These are phyloP conservation scores for Cyprinella venusta DNA, from an alignment of 2,797 vertebrate species.

Conservation along the genomic window DNA sequence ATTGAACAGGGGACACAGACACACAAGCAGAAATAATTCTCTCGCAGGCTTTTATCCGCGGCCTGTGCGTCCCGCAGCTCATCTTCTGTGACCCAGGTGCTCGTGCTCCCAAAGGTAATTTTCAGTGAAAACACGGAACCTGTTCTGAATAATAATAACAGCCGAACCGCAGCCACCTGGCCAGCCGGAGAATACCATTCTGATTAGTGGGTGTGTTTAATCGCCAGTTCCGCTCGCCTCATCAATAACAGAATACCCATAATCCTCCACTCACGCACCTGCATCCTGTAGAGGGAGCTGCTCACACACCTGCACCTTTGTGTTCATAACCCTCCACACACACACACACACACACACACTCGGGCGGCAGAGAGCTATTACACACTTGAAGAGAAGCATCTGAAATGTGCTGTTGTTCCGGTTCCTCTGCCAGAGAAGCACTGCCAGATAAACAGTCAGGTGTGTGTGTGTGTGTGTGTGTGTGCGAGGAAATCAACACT, in stretches of 20 bases:
- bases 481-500: background rate
- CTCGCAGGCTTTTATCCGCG: conserved; percentile 18
- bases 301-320: conserved; percentile 51
- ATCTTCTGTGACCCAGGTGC: conserved; percentile 63
- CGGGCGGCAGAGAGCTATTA: conserved; percentile 22
- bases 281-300: conserved; percentile 54
- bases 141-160: conserved; percentile 66
- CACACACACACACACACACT: conserved; percentile 55
- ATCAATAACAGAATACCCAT: conserved; percentile 55
- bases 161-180: conserved; percentile 85
- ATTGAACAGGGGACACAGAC: conserved; percentile 22
- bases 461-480: background rate
- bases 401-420: conserved; percentile 16
- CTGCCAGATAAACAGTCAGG: conserved; percentile 34
- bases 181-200: conserved; percentile 79
- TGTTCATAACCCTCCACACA: conserved; percentile 37
- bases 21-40: conserved; percentile 50
- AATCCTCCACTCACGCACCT: conserved; percentile 53
- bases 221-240: conserved; percentile 47
- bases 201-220: conserved; percentile 51
- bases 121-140: conserved; percentile 55
- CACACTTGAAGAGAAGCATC: conserved; percentile 37
- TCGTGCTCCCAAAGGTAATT: conserved; percentile 54
- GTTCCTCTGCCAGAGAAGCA: conserved; percentile 23
- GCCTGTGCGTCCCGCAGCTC: background rate